phyloP scores from a whole-genome alignment of 2,797 vertebrate genomes.

The Allochrocebus solatus region DNA sequence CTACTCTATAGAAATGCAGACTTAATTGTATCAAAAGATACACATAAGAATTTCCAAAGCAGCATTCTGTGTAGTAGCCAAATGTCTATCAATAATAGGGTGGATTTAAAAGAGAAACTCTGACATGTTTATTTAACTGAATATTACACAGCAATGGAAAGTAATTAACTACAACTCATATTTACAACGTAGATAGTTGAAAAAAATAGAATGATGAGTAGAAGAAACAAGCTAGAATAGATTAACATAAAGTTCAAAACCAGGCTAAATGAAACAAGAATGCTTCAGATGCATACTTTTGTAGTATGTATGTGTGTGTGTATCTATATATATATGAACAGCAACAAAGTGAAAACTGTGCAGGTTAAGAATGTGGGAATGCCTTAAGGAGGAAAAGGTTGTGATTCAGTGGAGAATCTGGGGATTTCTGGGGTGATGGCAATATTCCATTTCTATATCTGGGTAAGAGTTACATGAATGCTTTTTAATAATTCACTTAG shows the following conservation, averaged over 20 bases:
- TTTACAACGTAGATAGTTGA: not conserved
- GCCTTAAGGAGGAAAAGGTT: not conserved
- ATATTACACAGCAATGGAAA: constrained; percentile 19
- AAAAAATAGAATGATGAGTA: not conserved
- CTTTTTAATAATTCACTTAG: constrained; percentile 34
- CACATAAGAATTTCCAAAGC: not conserved
- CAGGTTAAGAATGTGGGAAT: not conserved
- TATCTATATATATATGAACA: too few species aligned
- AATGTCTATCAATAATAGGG: not conserved
- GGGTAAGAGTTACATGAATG: not conserved
- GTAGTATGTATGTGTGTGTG: too few species aligned
- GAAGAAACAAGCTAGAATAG: not conserved
- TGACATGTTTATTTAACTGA: not conserved
- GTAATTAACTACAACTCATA: not conserved
- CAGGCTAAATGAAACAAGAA: not conserved
- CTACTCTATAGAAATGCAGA: not conserved
- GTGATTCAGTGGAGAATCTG: not conserved
- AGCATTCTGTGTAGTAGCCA: not conserved
- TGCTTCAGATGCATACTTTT: not conserved
- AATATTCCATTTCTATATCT: not conserved
- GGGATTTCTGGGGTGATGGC: not conserved
- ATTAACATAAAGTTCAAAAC: not conserved
- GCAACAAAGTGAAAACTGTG: not conserved
- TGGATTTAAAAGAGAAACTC: not conserved
- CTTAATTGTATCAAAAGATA: not conserved